Percentiles rank a stretch among this genome's conserved stretches.
Evolutionary conservation across 2,113 vertebrate species (phyloP).

Genomic region (Zosterops borbonicus): DNA sequence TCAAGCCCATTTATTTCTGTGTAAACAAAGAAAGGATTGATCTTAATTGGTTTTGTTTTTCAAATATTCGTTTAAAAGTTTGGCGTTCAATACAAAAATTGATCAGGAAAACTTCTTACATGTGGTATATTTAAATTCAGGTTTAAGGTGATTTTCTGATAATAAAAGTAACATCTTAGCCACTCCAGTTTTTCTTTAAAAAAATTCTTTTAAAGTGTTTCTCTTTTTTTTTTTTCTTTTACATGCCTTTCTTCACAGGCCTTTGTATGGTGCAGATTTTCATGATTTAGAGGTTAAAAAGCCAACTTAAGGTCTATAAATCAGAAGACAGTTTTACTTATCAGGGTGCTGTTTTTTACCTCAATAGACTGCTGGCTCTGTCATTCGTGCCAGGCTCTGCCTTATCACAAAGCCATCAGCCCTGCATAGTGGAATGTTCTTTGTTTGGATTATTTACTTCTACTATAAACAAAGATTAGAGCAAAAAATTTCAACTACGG

Average conservation of each 20-base stretch:
- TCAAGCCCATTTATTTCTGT: not conserved
- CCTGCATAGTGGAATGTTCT: slow-evolving; percentile 74
- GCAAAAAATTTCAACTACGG: slow-evolving; percentile 75
- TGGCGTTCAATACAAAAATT: not conserved
- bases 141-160: not conserved
- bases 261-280: slow-evolving; percentile 19
- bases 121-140: not conserved
- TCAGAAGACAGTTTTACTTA: slow-evolving; percentile 72
- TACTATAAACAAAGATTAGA: slow-evolving; percentile 92
- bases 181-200: not conserved
- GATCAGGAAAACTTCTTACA: not conserved
- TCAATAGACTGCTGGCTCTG: slow-evolving; percentile 75
- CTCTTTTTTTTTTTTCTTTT: not conserved
- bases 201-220: not conserved
- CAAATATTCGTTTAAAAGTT: not conserved
- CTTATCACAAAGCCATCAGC: slow-evolving; percentile 80
- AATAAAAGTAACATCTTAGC: not conserved
- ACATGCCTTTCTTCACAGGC: not conserved
- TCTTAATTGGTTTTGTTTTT: not conserved
- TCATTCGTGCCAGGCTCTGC: slow-evolving; percentile 81
- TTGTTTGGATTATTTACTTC: slow-evolving; percentile 85
- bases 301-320: slow-evolving; percentile 60
- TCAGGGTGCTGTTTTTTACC: slow-evolving; percentile 72
- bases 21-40: not conserved
- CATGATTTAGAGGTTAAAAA: slow-evolving; percentile 54